Evolutionary conservation across 2,797 vertebrate species (phyloP).

Genomic region (Calcarius lapponicus): DNA sequence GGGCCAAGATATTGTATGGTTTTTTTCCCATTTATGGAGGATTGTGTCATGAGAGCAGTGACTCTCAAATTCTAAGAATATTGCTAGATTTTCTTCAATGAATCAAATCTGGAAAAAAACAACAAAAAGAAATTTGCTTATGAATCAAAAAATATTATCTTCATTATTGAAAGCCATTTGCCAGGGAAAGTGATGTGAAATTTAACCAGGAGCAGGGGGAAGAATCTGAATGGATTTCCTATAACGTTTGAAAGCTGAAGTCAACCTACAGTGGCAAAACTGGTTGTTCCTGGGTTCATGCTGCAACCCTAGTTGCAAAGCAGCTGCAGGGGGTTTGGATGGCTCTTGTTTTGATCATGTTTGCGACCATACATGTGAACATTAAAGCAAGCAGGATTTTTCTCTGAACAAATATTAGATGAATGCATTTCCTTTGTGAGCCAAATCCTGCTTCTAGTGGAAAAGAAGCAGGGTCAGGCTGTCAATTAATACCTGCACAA

Average conservation of each 20-base stretch:
- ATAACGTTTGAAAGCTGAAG: background rate
- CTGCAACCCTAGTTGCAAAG: background rate
- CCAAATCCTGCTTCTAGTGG: background rate
- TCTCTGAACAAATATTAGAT: background rate
- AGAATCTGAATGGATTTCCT: background rate
- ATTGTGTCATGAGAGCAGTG: slow-evolving; percentile 53
- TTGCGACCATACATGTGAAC: background rate
- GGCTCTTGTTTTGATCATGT: background rate
- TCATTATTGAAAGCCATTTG: slow-evolving; percentile 28
- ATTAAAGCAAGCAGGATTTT: background rate
- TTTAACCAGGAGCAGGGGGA: background rate
- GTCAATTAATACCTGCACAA: background rate
- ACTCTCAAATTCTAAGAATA: slow-evolving; percentile 20
- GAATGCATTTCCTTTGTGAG: background rate
- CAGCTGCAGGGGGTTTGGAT: background rate
- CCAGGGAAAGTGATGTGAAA: background rate
- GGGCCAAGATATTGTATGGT: background rate
- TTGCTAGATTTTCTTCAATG: slow-evolving; percentile 35
- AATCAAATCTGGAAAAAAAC: slow-evolving; percentile 40
- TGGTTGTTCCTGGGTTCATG: background rate
- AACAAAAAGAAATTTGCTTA: slow-evolving; percentile 30
- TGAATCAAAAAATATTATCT: slow-evolving; percentile 11
- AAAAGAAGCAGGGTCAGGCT: background rate
- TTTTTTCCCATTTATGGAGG: slow-evolving; percentile 30
- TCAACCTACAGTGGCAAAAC: background rate